Base-by-base conservation (phyloP, 1,140 invertebrate species). In the Cydia splendana region DNA sequence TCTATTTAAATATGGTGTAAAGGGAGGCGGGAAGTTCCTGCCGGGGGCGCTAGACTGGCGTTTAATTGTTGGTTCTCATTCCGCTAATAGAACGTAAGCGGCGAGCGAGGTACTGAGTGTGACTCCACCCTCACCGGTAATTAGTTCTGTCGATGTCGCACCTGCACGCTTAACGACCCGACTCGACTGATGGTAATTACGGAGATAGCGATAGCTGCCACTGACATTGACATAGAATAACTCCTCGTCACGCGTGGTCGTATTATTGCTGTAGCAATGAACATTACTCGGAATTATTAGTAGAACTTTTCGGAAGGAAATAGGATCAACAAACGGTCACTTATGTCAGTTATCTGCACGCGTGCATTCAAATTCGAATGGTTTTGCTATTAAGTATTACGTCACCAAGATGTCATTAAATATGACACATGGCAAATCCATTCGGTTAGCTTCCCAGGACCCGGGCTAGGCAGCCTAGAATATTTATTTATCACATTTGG, bases 191-290 rank as follows among this genome's bases (percentile, higher is more conserved):
- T 34, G 34, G 53, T n/a, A 5, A 57, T 18, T 57, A 18, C 15
- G 53, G 53, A 57, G 53, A 57, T 57, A 57, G 53, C 53, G 53
- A 57, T 57, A 18, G n/a, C 53, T 15, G n/a, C 6, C 53, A 18
- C 7, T 57, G 53, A 57, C 53, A 57, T 57, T 57, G 53, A 57
- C 53, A 20, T 20, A 18, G 53, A 57, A 57, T 57, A n/a, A 57
- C 15, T n/a, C 2, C 15, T 20, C 15, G 53, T 57, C 18, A 57
- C 30, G 30, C n/a, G 53, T 57, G 53, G 53, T 34, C 34, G 0
- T 18, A 6, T 57, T 57, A 15, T 48, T 13, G 12, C 51, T 6
- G n/a, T 15, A 53, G 5, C 15, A n/a, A 6, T 45, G 12, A 9
- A 45, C 48, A 53, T 15, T 13, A 48, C 3, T 15, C 45, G 45